Evolutionary conservation across 2,888 invertebrate genomes (phyloP), one percentile per base, ranked within the genome.

Genomic region (Parelbella ahira): DNA sequence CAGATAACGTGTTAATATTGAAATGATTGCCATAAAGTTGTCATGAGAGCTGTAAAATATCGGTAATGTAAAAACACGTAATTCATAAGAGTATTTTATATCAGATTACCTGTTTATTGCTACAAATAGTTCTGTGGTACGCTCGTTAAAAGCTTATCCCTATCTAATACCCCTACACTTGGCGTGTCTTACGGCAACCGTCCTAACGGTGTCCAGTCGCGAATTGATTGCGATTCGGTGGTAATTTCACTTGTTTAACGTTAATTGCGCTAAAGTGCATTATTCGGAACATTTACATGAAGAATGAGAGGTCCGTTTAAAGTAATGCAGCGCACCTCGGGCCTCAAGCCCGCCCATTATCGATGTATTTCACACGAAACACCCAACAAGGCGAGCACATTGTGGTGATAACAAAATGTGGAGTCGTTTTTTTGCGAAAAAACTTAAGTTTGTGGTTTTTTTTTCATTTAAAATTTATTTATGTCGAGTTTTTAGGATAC

Each of bases 331-430:
- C n/a, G 36, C 44, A 58, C 53, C 58, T 48, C 53, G 45, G 54
- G 44, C 66, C 65, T 64, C 65, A 61, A 58, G 50, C 54, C 51
- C 53, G 36, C 42, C 53, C 48, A 53, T 56, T 56, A 56, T 47
- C 51, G 53, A 46, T 49, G 51, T 43, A 45, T 56, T 68, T 66
- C 60, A 60, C 63, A 68, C 63, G 63, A 64, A 58, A 53, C 49
- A 41, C 43, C 33, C 38, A 48, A 48, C 47, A 46, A 47, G 44
- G 48, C 43, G 49, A 45, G 47, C 53, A 46, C 30, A 30, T 30
- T 21, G 20, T 37, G n/a, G n/a, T 20, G 37, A 8, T 20, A 20
- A 18, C 27, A 15, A 27, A 37, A 34, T 34, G 33, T 34, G 4
- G 7, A 36, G 25, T 9, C 8, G 10, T 25, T 39, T 48, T 28